A percentile compares a stretch with the other conserved stretches of the same genome.
These are phyloP conservation scores for Coreoperca whiteheadi DNA, from an alignment of 2,113 vertebrate species.

Conservation along the genomic window DNA sequence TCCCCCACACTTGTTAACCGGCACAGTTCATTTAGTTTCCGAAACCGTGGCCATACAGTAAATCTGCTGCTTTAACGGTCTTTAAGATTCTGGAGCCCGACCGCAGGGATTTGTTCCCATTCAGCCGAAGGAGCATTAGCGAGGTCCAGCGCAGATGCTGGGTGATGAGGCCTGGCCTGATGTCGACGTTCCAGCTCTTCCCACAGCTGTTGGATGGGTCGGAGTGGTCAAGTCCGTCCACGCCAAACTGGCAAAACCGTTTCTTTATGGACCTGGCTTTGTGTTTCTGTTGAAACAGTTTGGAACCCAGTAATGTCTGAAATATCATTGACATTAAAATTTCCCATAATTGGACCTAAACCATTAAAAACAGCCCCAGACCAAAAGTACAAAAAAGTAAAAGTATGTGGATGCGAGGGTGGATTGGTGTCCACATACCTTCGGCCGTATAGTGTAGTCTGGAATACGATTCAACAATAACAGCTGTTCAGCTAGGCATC, in stretches of 20 bases:
- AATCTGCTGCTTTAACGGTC: background rate
- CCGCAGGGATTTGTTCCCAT: background rate
- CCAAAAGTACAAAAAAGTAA: too few relatives aligned
- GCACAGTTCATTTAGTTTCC: background rate
- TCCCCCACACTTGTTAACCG: background rate
- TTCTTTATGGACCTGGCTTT: background rate
- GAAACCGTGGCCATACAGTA: background rate
- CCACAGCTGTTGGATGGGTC: background rate
- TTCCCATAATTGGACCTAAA: background rate
- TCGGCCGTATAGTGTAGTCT: background rate
- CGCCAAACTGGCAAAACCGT: background rate
- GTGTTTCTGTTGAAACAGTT: background rate
- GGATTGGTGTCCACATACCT: background rate
- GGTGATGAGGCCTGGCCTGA: too few relatives aligned
- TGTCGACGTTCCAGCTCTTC: background rate
- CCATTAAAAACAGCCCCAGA: background rate
- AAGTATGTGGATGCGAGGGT: background rate
- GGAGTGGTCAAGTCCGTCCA: background rate
- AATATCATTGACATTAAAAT: background rate
- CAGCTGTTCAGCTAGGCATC: background rate
- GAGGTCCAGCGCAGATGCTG: background rate
- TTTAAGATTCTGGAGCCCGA: background rate
- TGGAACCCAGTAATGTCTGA: background rate
- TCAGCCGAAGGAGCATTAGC: background rate
- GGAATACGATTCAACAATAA: background rate